These are phyloP conservation scores for Mugil cephalus DNA, from an alignment of 2,113 vertebrate species.

Conservation along the genomic window DNA sequence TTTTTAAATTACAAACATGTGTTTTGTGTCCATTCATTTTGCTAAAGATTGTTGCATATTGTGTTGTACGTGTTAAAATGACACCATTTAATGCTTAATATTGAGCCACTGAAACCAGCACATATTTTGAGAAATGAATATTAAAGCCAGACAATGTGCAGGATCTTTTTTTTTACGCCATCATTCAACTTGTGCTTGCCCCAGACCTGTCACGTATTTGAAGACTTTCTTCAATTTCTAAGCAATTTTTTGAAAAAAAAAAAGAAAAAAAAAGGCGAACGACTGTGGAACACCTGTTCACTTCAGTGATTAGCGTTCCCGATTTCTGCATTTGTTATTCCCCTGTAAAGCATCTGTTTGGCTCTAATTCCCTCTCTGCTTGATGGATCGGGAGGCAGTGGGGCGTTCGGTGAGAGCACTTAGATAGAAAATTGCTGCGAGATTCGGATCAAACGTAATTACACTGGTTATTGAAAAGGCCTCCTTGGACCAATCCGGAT, in stretches of 20 bases:
- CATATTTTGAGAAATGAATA: no score
- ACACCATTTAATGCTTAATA: no score
- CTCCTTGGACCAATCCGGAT: conserved; percentile 46
- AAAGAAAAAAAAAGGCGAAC: not conserved
- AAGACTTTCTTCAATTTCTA: not conserved
- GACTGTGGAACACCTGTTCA: conserved; percentile 5
- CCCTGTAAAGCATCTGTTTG: conserved; percentile 24
- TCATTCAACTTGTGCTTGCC: no score
- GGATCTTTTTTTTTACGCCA: no score
- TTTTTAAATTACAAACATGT: no score
- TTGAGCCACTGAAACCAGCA: no score
- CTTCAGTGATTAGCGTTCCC: conserved; percentile 30
- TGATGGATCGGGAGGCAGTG: conserved; percentile 42
- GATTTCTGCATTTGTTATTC: conserved; percentile 37
- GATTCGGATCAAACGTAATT: conserved; percentile 63
- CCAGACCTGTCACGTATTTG: no score
- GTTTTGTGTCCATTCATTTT: no score
- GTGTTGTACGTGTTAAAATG: no score
- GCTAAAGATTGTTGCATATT: no score
- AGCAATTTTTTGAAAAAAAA: no score
- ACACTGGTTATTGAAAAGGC: conserved; percentile 50
- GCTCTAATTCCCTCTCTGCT: conserved; percentile 23
- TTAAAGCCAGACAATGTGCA: no score
- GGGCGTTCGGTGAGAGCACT: conserved; percentile 55
- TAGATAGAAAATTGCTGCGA: conserved; percentile 61